Base-by-base conservation (phyloP, 2,113 vertebrate species). In the Cephalopterus ornatus region DNA sequence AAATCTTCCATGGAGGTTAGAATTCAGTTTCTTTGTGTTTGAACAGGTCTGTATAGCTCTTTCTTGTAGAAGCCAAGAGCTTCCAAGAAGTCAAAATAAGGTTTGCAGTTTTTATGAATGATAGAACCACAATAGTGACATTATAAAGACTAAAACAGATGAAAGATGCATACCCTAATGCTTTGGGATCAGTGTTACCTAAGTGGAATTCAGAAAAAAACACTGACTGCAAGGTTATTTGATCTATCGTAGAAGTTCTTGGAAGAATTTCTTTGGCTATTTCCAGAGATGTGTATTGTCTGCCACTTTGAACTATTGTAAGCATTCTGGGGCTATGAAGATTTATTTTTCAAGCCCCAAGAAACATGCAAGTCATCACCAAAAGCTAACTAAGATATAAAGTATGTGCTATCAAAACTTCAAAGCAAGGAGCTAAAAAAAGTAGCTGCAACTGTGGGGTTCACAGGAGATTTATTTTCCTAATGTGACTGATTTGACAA, bases 391-490 rank as follows among this genome's bases (percentile, higher is more conserved):
- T 87, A 71, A 91, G 5, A 0, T 62, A 56, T 53, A 49, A 90
- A 83, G 53, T 58, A 46, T 39, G 41, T 84, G 33, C 72, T 86
- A 50, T 74, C 71, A 80, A 89, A 85, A 62, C 90, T 93, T 97
- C 78, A 94, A 95, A 85, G 56, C 23, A 52, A 85, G 50, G n/a
- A 77, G 62, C 4, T 50, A 27, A 66, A 80, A 80, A 67, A 88
- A 53, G 16, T 8, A 1, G 26, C 62, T 85, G 59, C 79, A 86
- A 75, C 66, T 65, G 30, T 49, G 53, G 55, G 24, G n/a, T 78
- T 95, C 66, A 44, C 66, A 46, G 80, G 74, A 81, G 42, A 76
- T 85, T 82, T 85, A 58, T 92, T 95, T 95, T 89, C 81, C 58
- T 93, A 92, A 73, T 79, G 62, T 0, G 7, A 53, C 70, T 62